Base-by-base conservation (phyloP, 2,113 vertebrate genomes). In the Chrysemys picta region DNA sequence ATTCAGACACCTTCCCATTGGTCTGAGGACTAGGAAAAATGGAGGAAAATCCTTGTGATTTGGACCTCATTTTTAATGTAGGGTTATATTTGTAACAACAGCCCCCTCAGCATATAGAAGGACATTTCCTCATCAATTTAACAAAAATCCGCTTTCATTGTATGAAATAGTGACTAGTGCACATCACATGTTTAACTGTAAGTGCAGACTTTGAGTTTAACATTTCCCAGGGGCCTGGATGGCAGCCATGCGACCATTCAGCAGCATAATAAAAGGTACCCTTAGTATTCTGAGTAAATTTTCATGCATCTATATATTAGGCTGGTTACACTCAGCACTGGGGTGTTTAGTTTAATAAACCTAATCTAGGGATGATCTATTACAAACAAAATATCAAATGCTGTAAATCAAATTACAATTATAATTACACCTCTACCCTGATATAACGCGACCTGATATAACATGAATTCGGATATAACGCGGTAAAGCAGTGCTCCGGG, bases 231-330 rank as follows among this genome's bases (percentile, higher is more conserved):
- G 2, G 0, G 69, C 50, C 62, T 82, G 1, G 1, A 83, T 35
- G 65, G 52, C 80, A 16, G 89, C 80, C 81, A 53, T 0, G 1
- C 6, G 45, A 80, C 72, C 25, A 0, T 62, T 38, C 45, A 1
- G 65, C 24, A 6, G 75, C 22, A 49, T 0, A 1, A 38, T 38
- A 38, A 72, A 59, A n/a, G 72, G 56, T 10, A 1, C 31, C 0
- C 2, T 21, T 11, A 14, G 10, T 0, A 29, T 13, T 4, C 1
- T 50, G 6, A 27, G 29, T 35, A 8, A n/a, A 0, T 6, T 3
- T 10, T 42, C 2, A 0, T 6, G 16, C 17, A 0, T 31, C 10
- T 10, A 2, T 6, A 11, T 80, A 21, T 72, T 75, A 24, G 25
- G 14, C n/a, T n/a, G 57, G 4, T 38, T 47, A 42, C 56, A 16